Base-by-base conservation (phyloP, 2,113 vertebrate genomes). In the Zootoca vivipara region DNA sequence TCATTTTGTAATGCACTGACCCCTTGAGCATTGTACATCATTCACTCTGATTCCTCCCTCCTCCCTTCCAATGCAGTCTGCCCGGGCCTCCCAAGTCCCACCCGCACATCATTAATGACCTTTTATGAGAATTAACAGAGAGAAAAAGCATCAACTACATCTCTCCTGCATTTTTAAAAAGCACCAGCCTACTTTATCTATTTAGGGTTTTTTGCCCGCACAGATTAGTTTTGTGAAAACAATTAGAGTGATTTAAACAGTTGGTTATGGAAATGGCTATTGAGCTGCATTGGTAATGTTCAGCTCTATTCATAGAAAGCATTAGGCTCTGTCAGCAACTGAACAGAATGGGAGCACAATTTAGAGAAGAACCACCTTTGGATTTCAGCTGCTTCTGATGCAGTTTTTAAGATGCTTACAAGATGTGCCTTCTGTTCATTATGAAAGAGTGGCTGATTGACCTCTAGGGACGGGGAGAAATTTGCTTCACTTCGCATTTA, bases 1-100 rank as follows among this genome's bases (percentile, higher is more conserved):
- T 92, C 92, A 92, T 96, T 97, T 95, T 95, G 93, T 93, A 92
- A 96, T 93, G 93, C 3, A 2, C 89, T 96, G 94, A 96, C 95
- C 95, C 74, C 94, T 86, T 94, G 92, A 92, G 93, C 85, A 0
- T 2, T 80, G 79, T 90, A 88, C 93, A 95, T 96, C 94, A 93
- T 88, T 96, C 96, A 94, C 73, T 92, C 3, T 16, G 89, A 92
- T 90, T 70, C 1, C 62, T 46, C 30, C 58, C 1, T 56, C 42
- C 33, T 56, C 89, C 89, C 62, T 82, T 83, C 83, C 89, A n/a
- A 7, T 82, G 69, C 77, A 91, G 82, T 85, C 91, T 9, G 8
- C 78, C 67, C 83, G n/a, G 83, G 30, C 82, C 81, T 90, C 15
- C 62, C 46, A 0, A 46, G 87, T 92, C 91, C 24, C 0, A 81